Conservation (phyloP, 2,113 vertebrate genomes). For the Excalfactoria chinensis region DNA sequence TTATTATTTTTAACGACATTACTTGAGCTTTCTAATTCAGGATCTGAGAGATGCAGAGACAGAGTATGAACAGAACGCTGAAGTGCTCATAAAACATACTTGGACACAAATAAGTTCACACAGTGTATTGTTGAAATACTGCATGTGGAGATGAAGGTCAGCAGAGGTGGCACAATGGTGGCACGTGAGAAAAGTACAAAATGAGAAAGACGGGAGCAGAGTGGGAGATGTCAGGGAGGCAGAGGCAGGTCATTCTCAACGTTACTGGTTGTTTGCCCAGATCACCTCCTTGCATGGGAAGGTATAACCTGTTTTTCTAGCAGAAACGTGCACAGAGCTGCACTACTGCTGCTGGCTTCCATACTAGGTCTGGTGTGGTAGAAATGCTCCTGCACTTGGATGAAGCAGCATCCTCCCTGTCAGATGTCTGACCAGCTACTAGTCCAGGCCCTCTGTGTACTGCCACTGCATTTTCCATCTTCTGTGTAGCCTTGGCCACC, state of each 20-base stretch:
- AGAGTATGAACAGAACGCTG: not conserved
- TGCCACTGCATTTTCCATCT: not conserved
- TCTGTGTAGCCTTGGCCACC: not conserved
- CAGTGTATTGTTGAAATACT: not conserved
- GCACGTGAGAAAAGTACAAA: not conserved
- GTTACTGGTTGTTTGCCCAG: not conserved
- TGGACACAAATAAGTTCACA: not conserved
- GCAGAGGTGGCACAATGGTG: not conserved
- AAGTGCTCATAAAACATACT: not conserved
- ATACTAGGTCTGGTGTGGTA: not conserved
- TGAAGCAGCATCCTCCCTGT: not conserved
- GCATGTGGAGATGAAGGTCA: not conserved
- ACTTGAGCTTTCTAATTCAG: not conserved
- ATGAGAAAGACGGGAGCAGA: not conserved
- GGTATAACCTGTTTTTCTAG: not conserved
- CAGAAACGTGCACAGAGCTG: not conserved
- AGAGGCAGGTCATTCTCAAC: not conserved
- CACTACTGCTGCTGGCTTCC: not conserved
- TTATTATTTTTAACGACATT: constrained; percentile 16
- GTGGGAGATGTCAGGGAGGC: not conserved
- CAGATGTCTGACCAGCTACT: not conserved
- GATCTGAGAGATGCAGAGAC: not conserved
- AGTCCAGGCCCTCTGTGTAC: not conserved
- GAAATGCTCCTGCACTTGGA: not conserved
- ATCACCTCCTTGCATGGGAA: not conserved